A percentile compares a stretch with the other conserved stretches of the same genome.
Evolutionary conservation across 30 jellyfish, hydroid and myxozoan species (phyloP).

Genomic region (Hydractinia symbiolongicarpus): DNA sequence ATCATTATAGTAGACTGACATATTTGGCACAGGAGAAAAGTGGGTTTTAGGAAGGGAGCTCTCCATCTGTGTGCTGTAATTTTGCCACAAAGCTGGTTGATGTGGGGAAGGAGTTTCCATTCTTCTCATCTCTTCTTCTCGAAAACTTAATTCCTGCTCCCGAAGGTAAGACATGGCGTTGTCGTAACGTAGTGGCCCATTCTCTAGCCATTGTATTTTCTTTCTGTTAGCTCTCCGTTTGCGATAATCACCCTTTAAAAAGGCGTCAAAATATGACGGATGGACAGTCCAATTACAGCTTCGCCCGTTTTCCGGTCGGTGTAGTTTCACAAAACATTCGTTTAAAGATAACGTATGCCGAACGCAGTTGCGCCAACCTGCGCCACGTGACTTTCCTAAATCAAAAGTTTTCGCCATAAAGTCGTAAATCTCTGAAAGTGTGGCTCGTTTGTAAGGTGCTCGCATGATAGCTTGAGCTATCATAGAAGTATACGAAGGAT

Average conservation of each 20-base stretch:
- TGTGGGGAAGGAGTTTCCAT: too few relatives aligned
- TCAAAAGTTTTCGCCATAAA: constrained; percentile 80
- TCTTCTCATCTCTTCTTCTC: too few relatives aligned
- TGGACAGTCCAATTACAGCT: constrained; percentile 98
- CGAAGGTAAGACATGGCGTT: too few relatives aligned
- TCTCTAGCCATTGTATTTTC: constrained; percentile 25
- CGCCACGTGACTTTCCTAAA: constrained; percentile 71
- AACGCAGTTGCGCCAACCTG: constrained; percentile 98
- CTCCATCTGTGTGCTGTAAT: too few relatives aligned
- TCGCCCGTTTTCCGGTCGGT: constrained; percentile 97
- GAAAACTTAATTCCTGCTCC: too few relatives aligned
- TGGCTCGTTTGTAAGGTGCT: constrained; percentile 62
- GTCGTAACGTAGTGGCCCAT: too few relatives aligned
- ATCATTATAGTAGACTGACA: too few relatives aligned
- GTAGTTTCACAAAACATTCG: constrained; percentile 88
- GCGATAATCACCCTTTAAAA: constrained; percentile 65
- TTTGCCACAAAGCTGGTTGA: too few relatives aligned
- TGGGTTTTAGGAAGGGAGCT: too few relatives aligned
- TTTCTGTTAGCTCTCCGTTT: constrained; percentile 36
- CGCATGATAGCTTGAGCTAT: constrained; percentile 95
- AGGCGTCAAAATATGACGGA: constrained; percentile 89
- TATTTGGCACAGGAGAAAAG: too few relatives aligned
- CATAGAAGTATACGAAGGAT: constrained; percentile 78
- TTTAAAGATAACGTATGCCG: constrained; percentile 91
- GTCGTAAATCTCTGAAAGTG: constrained; percentile 85